Conservation (phyloP, 2,888 invertebrate genomes). For the Cantharis nigra region DNA sequence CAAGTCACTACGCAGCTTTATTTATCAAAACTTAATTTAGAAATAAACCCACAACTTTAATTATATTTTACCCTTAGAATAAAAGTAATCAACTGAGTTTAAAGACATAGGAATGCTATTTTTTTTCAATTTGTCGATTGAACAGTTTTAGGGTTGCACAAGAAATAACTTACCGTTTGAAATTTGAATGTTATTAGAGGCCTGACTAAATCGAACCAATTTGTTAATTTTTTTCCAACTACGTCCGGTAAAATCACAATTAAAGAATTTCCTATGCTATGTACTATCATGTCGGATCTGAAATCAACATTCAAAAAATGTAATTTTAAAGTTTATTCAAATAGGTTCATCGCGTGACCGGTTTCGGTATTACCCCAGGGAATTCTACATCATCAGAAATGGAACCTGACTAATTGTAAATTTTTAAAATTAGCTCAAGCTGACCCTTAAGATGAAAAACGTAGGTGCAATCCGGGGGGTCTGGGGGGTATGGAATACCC, state of each 20-base stretch:
- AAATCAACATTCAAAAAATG: conserved; percentile 15
- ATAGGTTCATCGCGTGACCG: too few species aligned
- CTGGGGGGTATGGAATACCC: too few species aligned
- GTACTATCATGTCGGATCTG: conserved; percentile 85
- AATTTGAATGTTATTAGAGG: conserved; percentile 94
- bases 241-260: conserved; percentile 88
- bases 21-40: neutral
- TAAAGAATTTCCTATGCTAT: conserved; percentile 87
- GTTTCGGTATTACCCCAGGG: too few species aligned
- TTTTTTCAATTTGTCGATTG: too few species aligned
- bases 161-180: conserved; percentile 78
- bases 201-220: conserved; percentile 89
- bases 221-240: conserved; percentile 86
- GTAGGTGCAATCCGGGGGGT: too few species aligned
- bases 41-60: neutral
- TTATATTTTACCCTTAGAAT: neutral
- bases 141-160: neutral
- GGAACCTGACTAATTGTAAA: too few species aligned
- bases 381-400: too few species aligned
- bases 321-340: too few species aligned
- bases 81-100: neutral
- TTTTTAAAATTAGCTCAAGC: too few species aligned
- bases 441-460: too few species aligned
- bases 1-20: neutral
- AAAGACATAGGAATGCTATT: neutral